These are phyloP conservation scores for Ophion slaviceki DNA, from an alignment of 2,888 invertebrate genomes.

Conservation along the genomic window DNA sequence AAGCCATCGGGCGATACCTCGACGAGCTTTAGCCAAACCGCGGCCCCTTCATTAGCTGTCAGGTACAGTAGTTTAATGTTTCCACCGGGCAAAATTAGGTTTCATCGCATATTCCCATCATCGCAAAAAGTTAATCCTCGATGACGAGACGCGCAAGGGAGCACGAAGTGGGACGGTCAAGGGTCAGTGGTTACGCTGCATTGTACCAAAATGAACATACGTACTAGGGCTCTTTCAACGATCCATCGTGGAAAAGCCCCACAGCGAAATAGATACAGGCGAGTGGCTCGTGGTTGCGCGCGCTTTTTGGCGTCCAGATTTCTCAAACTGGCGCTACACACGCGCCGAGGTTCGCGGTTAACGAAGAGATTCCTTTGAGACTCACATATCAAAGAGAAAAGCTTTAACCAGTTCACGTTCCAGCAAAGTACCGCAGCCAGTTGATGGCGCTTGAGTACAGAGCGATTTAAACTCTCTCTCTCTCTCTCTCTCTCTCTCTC, in stretches of 20 bases:
- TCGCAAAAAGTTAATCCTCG: neutral
- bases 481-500: neutral
- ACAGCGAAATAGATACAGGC: constrained; percentile 22
- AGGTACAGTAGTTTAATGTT: neutral
- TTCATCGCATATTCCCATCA: neutral
- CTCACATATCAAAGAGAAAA: constrained; percentile 67
- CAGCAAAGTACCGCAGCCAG: constrained; percentile 34
- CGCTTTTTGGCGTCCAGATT: constrained; percentile 63
- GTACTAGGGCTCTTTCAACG: neutral
- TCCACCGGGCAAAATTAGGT: neutral
- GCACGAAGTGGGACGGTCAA: neutral
- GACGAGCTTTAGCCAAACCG: neutral
- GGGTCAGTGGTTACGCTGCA: neutral
- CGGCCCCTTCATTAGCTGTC: neutral
- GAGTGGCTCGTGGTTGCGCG: constrained; percentile 18
- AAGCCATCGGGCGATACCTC: neutral
- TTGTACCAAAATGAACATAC: neutral
- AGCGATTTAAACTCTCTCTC: constrained; percentile 60
- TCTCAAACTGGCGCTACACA: constrained; percentile 61
- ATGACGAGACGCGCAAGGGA: neutral
- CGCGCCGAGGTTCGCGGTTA: constrained; percentile 61
- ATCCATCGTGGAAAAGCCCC: constrained; percentile 29
- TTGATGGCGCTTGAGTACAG: constrained; percentile 26
- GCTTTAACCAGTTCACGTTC: constrained; percentile 60
- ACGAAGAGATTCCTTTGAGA: constrained; percentile 69